Base-by-base conservation (phyloP, 1,140 invertebrate genomes). In the Cherax destructor region DNA sequence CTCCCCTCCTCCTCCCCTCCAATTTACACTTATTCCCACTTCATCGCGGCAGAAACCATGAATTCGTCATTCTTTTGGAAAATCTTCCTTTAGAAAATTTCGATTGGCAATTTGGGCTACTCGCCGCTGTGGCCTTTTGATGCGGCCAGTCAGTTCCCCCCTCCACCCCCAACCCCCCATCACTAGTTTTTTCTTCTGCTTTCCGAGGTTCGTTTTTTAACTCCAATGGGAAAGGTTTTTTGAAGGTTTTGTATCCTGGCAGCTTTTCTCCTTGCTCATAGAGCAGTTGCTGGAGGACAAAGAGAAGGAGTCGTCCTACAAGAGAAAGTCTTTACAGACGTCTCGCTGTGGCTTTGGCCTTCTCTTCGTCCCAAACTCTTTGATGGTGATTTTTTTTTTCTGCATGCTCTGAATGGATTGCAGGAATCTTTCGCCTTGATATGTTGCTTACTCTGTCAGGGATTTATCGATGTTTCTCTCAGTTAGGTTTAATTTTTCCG, bases 1-100 rank as follows among this genome's bases (percentile, higher is more conserved):
- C 61, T 18, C 65, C 88, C 69, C 88, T 80, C 47, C 61, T 18
- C 61, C 24, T 49, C 56, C 88, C 88, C 74, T 83, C 83, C 88
- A 91, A 91, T 91, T 91, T 91, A 91, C 88, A 91, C 88, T 91
- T 91, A 91, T 91, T 91, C 88, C 88, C 83, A 91, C 88, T 91
- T 91, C 88, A 85, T 91, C 88, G 72, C 88, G 81, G 81, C 88
- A 91, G 88, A 91, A 91, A 91, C 88, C 88, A 91, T 91, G 88
- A 85, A 91, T 91, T 84, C 88, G 88, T 91, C 88, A 91, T 91
- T 91, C 88, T 91, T 91, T 91, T 59, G 88, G 88, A 91, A 91
- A 91, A 91, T 91, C 88, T 91, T 91, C 88, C 88, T 78, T 91
- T 91, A 84, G 88, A 91, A 91, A 91, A 91, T 91, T 91, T 91